Base-by-base conservation (phyloP, 2,888 invertebrate species). In the Campoletis raptor region DNA sequence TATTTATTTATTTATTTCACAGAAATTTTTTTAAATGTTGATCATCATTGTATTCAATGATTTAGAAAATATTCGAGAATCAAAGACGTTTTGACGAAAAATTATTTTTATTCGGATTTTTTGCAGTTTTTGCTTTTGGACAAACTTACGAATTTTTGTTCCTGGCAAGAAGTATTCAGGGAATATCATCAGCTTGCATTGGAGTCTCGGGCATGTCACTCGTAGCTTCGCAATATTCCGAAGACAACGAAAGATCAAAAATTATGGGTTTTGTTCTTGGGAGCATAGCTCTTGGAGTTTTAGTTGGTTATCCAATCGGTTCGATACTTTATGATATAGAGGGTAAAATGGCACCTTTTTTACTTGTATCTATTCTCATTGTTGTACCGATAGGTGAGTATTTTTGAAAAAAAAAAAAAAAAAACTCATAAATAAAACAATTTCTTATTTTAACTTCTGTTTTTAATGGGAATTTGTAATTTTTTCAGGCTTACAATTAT, bases 261-360 rank as follows among this genome's bases (percentile, higher is more conserved):
- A 95, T 97, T n/a, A 97, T 98, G 97, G 98, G 98, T 0, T 95
- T 97, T 40, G 96, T 97, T 2, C 95, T 98, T 92, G 97, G 98
- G 7, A 97, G 97, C 85, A 96, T 97, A 79, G 98, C 98, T 0
- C 93, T 97, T 4, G 98, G 98, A 0, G 97, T 98, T 0, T 94
- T 98, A 1, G 95, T 97, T 15, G 98, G 98, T 0, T 98, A 98
- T 94, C 98, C 98, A 0, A 96, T 97, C 89, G 98, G 98, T 12
- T 96, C 97, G 0, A 95, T 97, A 67, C 95, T 97, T 57, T 98
- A 98, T 92, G 96, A 97, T 90, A 95, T 97, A 85, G 95, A 97
- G 52, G 97, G 97, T 73, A 97, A 97, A 94, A 95, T 96, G 66
- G 96, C 96, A 0, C 97, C 97, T 0, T 98, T 98, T 92, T 93